Evolutionary conservation across 2,888 invertebrate genomes (phyloP), one percentile per base, ranked within the genome.

Genomic region (Bugulina stolonifera): DNA sequence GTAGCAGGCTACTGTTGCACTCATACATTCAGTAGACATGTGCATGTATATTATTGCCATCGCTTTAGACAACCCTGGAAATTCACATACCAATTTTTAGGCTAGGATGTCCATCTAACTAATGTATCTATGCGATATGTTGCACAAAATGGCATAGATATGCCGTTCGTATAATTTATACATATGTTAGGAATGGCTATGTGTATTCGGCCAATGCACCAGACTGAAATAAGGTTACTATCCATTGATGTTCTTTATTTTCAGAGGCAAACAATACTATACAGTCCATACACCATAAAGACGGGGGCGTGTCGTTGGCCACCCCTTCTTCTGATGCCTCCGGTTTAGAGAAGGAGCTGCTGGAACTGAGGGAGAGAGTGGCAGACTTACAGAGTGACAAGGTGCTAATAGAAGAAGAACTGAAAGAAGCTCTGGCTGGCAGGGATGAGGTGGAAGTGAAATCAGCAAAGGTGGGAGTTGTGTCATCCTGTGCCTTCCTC

Each of bases 301-400:
- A 32, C 10, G 64, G 64, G 32, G 34, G 32, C 34, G 32, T 64
- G 32, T 2, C 64, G n/a, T n/a, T 64, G 5, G 3, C 64, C 27
- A 32, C 64, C 32, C 64, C 64, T 3, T 64, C 64, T 18, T 25
- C 27, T 32, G 64, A 64, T 64, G 64, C 32, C 2, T 27, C 64
- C 10, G n/a, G 32, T 64, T n/a, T 77, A 18, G 75, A 76, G 73
- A 81, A 81, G 54, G 86, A 86, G 74, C 75, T 82, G 54, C 87
- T 91, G 73, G 90, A 90, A 79, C 86, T 93, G 72, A 92, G 92
- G 80, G 93, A 93, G 78, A 93, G 94, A 85, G 88, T 94, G 55
- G 91, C 91, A 79, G 88, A 89, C 18, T 84, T 94, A 57, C 90
- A 91, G 2, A 92, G 92, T 83, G 88, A 90, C 32, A 64, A 64